Conservation (phyloP, 35 echinoderm and acorn worm species). For the Hemicentrotus pulcherrimus region DNA sequence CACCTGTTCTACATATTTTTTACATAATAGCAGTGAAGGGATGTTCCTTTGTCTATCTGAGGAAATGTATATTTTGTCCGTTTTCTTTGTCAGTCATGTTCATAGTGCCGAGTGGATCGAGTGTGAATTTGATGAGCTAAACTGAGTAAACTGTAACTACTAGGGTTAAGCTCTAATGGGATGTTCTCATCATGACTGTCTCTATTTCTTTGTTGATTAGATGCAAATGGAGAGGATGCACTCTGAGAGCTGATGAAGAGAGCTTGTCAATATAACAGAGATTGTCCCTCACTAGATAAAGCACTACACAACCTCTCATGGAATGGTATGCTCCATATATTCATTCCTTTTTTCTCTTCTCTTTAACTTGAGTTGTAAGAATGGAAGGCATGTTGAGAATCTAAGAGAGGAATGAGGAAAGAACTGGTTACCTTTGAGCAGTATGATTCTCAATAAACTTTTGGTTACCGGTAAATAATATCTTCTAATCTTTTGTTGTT, state of each 20-base stretch:
- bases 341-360: neutral
- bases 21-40: too few species aligned
- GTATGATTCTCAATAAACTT: neutral
- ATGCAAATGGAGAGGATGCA: conserved; percentile 43
- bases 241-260: conserved; percentile 47
- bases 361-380: neutral
- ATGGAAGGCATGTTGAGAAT: neutral
- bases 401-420: neutral
- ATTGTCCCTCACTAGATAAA: conserved; percentile 40
- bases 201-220: neutral
- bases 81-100: too few species aligned
- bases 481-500: neutral
- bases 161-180: too few species aligned
- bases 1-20: too few species aligned
- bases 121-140: too few species aligned
- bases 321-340: conserved; percentile 44
- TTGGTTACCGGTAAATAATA: neutral
- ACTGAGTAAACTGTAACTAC: too few species aligned
- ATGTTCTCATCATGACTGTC: too few species aligned
- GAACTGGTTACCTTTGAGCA: neutral
- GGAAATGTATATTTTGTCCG: too few species aligned
- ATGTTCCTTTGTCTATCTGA: too few species aligned
- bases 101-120: too few species aligned
- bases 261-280: conserved; percentile 37
- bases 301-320: conserved; percentile 28